Conservation (phyloP, 2,797 vertebrate species). For the Chromis chromis region DNA sequence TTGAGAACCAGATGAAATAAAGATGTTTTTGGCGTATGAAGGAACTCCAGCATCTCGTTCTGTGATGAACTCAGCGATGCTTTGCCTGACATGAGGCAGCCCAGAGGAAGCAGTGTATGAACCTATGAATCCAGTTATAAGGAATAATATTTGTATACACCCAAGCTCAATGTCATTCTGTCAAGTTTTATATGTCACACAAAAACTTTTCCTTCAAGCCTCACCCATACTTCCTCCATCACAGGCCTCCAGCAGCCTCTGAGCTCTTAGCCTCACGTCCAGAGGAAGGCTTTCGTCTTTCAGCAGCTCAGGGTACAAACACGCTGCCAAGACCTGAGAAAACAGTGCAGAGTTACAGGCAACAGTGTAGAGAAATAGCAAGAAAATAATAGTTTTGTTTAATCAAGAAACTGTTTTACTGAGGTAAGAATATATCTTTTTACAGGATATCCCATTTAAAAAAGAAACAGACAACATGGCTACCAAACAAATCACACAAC, state of each 20-base stretch:
- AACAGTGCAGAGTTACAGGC: not conserved
- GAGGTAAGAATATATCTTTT: not conserved
- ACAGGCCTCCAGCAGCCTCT: conserved; percentile 68
- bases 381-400: not conserved
- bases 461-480: too few relatives aligned
- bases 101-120: conserved; percentile 72
- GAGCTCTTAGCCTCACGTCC: conserved; percentile 71
- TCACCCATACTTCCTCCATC: conserved; percentile 76
- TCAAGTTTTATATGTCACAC: not conserved
- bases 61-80: conserved; percentile 72
- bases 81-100: conserved; percentile 49
- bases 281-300: conserved; percentile 50
- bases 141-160: not conserved
- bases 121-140: conserved; percentile 51
- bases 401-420: not conserved
- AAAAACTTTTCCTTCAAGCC: not conserved
- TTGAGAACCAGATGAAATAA: conserved; percentile 73
- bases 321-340: conserved; percentile 67
- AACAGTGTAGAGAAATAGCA: not conserved
- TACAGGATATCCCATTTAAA: too few relatives aligned
- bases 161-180: not conserved
- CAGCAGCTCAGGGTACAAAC: conserved; percentile 75
- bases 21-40: conserved; percentile 63
- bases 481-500: too few relatives aligned
- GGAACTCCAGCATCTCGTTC: conserved; percentile 74